Evolutionary conservation across 2,888 invertebrate species (phyloP).

Genomic region (Meta bourneti): DNA sequence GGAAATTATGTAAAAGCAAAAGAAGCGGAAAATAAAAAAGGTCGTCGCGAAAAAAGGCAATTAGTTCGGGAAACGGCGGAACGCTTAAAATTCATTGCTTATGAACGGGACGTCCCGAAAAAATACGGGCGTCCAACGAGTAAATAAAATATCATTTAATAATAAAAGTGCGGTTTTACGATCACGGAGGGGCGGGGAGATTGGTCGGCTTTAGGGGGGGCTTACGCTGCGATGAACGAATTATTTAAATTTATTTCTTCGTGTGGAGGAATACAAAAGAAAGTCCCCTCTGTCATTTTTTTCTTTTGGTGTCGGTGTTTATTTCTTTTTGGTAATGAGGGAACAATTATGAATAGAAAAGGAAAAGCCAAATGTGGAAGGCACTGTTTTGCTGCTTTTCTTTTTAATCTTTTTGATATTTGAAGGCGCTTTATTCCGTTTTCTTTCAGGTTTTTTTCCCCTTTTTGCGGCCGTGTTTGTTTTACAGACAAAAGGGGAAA

Average conservation of each 20-base stretch:
- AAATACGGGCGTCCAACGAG: constrained; percentile 42
- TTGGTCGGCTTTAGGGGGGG: not conserved
- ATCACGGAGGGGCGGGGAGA: not conserved
- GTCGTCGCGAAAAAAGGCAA: constrained; percentile 44
- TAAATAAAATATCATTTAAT: constrained; percentile 74
- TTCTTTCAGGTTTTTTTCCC: not conserved
- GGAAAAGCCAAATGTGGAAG: not conserved
- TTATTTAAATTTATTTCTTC: constrained; percentile 69
- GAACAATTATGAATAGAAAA: constrained; percentile 45
- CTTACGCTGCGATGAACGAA: constrained; percentile 30
- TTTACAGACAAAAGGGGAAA: not conserved
- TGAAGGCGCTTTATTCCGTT: not conserved
- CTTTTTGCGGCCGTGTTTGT: not conserved
- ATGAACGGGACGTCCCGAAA: constrained; percentile 11
- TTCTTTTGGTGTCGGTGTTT: constrained; percentile 11
- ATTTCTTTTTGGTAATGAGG: constrained; percentile 55
- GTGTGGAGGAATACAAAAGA: constrained; percentile 24
- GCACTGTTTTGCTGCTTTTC: constrained; percentile 1
- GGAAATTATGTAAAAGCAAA: no score
- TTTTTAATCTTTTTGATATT: constrained; percentile 5
- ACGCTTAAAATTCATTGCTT: constrained; percentile 64
- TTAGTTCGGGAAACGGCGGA: constrained; percentile 33
- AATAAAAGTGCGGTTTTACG: constrained; percentile 67
- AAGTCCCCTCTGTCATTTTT: constrained; percentile 24
- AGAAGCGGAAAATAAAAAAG: not conserved